Percentiles rank a stretch among this genome's conserved stretches.
phyloP scores from a whole-genome alignment of 2,113 vertebrate species.

The Rhinolophus ferrumequinum region DNA sequence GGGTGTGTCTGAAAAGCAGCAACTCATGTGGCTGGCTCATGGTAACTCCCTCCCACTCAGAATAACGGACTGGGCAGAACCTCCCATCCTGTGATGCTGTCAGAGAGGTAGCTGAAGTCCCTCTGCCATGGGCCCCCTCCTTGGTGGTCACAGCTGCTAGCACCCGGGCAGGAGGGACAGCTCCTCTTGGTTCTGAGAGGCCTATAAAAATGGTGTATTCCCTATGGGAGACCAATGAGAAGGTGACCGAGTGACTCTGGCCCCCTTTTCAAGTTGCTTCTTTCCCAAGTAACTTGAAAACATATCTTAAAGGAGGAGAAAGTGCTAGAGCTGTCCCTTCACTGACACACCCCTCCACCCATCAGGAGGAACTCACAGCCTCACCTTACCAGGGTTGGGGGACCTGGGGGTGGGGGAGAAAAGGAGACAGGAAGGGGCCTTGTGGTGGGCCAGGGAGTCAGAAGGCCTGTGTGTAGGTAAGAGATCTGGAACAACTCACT shows the following conservation, averaged over 20 bases:
- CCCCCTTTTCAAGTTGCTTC: neutral
- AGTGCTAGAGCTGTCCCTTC: neutral
- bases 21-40: neutral
- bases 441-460: neutral
- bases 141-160: neutral
- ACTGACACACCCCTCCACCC: too few species aligned
- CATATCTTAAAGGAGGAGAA: neutral
- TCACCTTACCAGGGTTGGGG: neutral
- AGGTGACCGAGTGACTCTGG: neutral
- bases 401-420: neutral
- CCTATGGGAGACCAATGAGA: neutral
- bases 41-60: neutral
- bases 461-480: neutral
- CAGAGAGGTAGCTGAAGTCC: neutral
- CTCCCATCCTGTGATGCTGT: too few species aligned
- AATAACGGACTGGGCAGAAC: neutral
- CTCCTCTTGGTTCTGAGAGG: neutral
- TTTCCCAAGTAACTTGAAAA: constrained; percentile 38
- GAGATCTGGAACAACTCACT: neutral
- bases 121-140: too few species aligned
- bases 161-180: neutral
- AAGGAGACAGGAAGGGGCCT: neutral
- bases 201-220: neutral
- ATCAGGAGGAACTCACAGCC: neutral
- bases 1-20: neutral